Evolutionary conservation across 1,140 invertebrate genomes (phyloP), one percentile per base, ranked within the genome.

Genomic region (Drosophila guanche): DNA sequence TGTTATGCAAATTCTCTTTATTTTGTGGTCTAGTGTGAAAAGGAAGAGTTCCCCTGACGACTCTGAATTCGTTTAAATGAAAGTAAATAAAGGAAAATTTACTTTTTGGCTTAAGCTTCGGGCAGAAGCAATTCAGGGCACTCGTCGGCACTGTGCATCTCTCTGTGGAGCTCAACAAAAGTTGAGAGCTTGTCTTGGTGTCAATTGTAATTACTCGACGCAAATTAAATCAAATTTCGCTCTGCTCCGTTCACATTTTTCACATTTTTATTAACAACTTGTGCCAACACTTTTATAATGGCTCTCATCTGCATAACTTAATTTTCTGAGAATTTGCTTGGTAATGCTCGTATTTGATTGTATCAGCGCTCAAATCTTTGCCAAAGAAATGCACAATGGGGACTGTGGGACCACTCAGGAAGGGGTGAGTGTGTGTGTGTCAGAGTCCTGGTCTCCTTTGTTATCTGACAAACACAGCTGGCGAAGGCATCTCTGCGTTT

Each of bases 21-120:
- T 68, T 40, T 77, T 74, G 69, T 63, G 56, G 66, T 51, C 63
- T 52, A 65, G 71, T 63, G 68, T 25, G 65, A 66, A 76, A 71
- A 63, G 47, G 47, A 7, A 54, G 33, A 14, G 37, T 42, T 50
- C 60, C 42, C 47, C 59, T 20, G 16, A 46, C 50, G 60, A 41
- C 65, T 63, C 43, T 46, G 42, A 43, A 65, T 74, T 59, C 58
- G 51, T 79, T 72, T 65, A 68, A 86, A 86, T 81, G 74, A 86
- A 86, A 81, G 70, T 81, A 81, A 85, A 85, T 86, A 85, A 75
- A 86, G 79, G 77, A 58, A 80, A 69, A 85, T 86, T 85, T 85
- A 81, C 81, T 86, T 86, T 85, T 80, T 81, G 81, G 81, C 81
- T 85, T 86, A 80, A 68, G 80, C 60, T 47, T 51, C 79, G 51